These are phyloP conservation scores for Protonemura montana DNA, from an alignment of 2,888 invertebrate species.

Conservation along the genomic window DNA sequence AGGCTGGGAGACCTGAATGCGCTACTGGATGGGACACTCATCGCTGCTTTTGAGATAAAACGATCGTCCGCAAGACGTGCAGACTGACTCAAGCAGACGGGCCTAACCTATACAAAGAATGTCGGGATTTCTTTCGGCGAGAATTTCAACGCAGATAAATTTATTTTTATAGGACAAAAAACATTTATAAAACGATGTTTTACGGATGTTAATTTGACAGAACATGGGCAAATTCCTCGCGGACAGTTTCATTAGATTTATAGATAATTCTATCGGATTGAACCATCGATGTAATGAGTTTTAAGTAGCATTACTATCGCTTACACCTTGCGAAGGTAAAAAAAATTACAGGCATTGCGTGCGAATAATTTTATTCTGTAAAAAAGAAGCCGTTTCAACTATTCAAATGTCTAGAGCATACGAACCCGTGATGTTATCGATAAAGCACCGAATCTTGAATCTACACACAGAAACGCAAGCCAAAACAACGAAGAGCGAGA, in stretches of 20 bases:
- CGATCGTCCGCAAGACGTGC: background rate
- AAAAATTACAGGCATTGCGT: background rate
- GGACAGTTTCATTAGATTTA: background rate
- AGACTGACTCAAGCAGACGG: background rate
- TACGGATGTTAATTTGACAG: background rate
- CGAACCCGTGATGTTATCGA: background rate
- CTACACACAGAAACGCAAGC: background rate
- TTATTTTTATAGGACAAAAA: background rate
- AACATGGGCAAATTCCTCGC: background rate
- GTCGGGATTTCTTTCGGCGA: background rate
- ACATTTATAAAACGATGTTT: background rate
- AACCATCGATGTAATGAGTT: background rate
- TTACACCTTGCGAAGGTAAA: background rate
- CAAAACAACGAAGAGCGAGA: background rate
- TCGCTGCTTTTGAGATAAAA: background rate
- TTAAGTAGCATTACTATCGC: background rate
- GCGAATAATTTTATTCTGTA: background rate
- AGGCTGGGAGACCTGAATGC: background rate
- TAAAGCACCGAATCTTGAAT: background rate
- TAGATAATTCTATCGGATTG: background rate
- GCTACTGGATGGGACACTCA: background rate
- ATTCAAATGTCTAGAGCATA: background rate
- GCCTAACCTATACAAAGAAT: background rate
- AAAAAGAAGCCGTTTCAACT: background rate
- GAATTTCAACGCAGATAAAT: background rate